Evolutionary conservation across 2,888 invertebrate genomes (phyloP).

Genomic region (Seira musarum): DNA sequence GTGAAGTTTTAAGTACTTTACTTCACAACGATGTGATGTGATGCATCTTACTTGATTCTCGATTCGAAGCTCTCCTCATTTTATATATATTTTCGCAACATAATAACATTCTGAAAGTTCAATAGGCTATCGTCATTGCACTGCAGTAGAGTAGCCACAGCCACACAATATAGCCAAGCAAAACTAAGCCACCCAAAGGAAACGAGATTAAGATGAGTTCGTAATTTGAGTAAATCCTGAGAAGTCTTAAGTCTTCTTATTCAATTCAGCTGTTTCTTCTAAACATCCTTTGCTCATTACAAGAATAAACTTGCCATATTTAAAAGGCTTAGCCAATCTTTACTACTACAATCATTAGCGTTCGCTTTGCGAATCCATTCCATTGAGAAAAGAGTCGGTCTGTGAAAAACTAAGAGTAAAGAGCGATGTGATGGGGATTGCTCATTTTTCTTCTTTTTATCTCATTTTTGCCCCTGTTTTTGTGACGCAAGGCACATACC

Average conservation of each 20-base stretch:
- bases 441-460: background rate
- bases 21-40: background rate
- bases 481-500: background rate
- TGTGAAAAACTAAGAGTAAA: too few relatives aligned
- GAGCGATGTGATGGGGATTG: too few relatives aligned
- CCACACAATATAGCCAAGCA: constrained; percentile 41
- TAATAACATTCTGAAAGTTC: constrained; percentile 6
- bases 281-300: background rate
- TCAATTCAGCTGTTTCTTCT: background rate
- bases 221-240: too few relatives aligned
- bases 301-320: background rate
- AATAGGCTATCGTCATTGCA: constrained; percentile 43
- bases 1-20: too few relatives aligned
- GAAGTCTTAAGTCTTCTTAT: too few relatives aligned
- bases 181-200: constrained; percentile 47
- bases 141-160: too few relatives aligned
- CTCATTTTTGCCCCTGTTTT: background rate
- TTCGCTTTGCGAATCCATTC: background rate
- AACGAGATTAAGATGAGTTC: background rate
- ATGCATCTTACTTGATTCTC: constrained; percentile 17
- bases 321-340: background rate
- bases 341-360: background rate
- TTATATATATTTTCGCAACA: constrained; percentile 12
- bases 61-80: constrained; percentile 21
- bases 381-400: background rate